A percentile compares a stretch with the other conserved stretches of the same genome.
phyloP scores from a whole-genome alignment of 1,140 invertebrate genomes.

The Chlorops oryzae region DNA sequence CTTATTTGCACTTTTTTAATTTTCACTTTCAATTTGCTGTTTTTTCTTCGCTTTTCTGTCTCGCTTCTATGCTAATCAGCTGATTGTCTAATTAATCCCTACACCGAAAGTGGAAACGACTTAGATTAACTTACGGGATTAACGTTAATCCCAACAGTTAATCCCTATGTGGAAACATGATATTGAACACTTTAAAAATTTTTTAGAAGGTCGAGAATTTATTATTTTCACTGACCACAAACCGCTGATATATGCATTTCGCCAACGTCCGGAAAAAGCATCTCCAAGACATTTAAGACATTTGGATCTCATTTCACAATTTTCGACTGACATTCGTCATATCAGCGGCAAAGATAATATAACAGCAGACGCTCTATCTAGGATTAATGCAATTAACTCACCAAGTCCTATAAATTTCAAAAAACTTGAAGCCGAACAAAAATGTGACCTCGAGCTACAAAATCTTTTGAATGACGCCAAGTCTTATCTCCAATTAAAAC shows the following conservation, averaged over 20 bases:
- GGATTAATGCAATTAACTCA: slow-evolving; percentile 27
- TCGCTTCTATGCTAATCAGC: too few species aligned
- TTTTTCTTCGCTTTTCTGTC: too few species aligned
- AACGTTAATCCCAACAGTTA: too few species aligned
- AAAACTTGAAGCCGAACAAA: slow-evolving; percentile 1
- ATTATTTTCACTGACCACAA: slow-evolving; percentile 46
- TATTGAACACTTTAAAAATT: slow-evolving; percentile 15
- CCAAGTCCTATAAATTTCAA: too few species aligned
- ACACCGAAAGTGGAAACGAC: too few species aligned
- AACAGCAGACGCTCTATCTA: slow-evolving; percentile 34
- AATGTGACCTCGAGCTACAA: slow-evolving; percentile 1
- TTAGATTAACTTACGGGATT: too few species aligned
- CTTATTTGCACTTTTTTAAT: too few species aligned
- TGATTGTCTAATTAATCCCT: too few species aligned
- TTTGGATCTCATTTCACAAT: slow-evolving; percentile 45
- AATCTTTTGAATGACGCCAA: background rate
- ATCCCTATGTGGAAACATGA: too few species aligned
- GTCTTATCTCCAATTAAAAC: slow-evolving; percentile 1
- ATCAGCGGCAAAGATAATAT: slow-evolving; percentile 39
- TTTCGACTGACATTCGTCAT: slow-evolving; percentile 39
- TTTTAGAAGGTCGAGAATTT: slow-evolving; percentile 44
- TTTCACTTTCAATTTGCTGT: too few species aligned
- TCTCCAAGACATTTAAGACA: slow-evolving; percentile 29
- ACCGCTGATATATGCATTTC: slow-evolving; percentile 37
- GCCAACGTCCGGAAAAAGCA: slow-evolving; percentile 29